Evolutionary conservation across 2,888 invertebrate genomes (phyloP).

Genomic region (Sinotaia quadrata): DNA sequence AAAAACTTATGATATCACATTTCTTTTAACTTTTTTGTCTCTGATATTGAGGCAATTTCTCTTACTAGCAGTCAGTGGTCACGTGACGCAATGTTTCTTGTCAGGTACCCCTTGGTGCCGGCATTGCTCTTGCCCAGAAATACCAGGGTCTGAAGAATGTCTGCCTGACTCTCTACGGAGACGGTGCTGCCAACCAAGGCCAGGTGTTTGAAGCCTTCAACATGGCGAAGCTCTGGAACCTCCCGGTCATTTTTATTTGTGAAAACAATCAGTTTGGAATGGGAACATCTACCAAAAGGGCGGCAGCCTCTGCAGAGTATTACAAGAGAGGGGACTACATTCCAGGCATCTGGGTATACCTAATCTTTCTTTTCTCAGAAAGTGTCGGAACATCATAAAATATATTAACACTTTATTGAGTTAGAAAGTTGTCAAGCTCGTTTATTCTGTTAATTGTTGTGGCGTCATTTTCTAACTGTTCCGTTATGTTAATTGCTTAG

Average conservation of each 20-base stretch:
- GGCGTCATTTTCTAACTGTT: no score
- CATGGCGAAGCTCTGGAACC: conserved; percentile 94
- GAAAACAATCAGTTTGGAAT: conserved; percentile 99
- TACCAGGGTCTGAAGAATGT: conserved; percentile 90
- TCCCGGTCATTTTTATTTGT: conserved; percentile 95
- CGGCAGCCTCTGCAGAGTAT: conserved; percentile 89
- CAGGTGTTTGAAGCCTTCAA: conserved; percentile 82
- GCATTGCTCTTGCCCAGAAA: conserved; percentile 92
- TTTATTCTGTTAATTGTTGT: no score
- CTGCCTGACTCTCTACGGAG: conserved; percentile 90
- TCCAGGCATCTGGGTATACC: conserved; percentile 97
- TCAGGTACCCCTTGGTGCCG: conserved; percentile 94
- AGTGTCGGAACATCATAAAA: no score
- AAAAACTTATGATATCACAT: no score
- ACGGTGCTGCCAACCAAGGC: conserved; percentile 84
- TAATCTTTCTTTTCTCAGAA: background rate
- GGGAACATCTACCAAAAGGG: conserved; percentile 93
- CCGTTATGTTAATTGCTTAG: no score
- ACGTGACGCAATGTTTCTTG: no score
- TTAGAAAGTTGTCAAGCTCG: no score
- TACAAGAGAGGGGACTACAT: conserved; percentile 95
- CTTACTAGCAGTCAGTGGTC: no score
- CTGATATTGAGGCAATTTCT: no score
- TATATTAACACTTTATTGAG: no score
- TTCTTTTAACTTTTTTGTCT: no score